Percentiles rank a stretch among this genome's conserved stretches.
phyloP scores from a whole-genome alignment of 1,140 invertebrate species.

The Drosophila nebulosa region DNA sequence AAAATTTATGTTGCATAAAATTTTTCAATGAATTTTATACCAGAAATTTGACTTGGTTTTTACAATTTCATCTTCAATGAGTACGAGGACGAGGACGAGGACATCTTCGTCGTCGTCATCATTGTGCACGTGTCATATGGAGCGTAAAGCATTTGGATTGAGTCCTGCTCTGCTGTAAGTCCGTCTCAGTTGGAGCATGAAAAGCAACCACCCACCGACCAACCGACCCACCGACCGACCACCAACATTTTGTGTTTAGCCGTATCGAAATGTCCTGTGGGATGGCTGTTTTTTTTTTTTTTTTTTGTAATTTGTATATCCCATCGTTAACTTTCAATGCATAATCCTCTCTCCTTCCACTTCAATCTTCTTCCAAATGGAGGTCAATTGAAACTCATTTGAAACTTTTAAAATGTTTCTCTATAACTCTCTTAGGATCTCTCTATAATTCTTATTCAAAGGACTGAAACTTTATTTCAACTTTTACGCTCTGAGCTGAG shows the following conservation, averaged over 20 bases:
- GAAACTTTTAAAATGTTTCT: too few species aligned
- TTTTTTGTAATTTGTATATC: not conserved
- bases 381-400: not conserved
- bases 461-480: too few species aligned
- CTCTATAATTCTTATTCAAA: too few species aligned
- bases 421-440: too few species aligned
- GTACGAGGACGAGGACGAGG: not conserved
- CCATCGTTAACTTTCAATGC: conserved; percentile 1
- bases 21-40: conserved; percentile 78
- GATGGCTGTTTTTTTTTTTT: too few species aligned
- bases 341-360: not conserved
- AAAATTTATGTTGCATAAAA: conserved; percentile 79
- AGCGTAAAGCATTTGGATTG: conserved; percentile 69
- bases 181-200: not conserved
- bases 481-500: too few species aligned
- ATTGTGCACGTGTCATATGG: conserved; percentile 75
- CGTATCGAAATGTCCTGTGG: conserved; percentile 43
- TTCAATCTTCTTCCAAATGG: not conserved
- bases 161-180: conserved; percentile 1
- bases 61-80: conserved; percentile 60
- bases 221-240: too few species aligned
- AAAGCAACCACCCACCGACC: not conserved
- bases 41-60: conserved; percentile 71
- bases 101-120: too few species aligned
- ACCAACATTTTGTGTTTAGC: not conserved